Percentiles rank a stretch among this genome's conserved stretches.
Evolutionary conservation across 2,113 vertebrate genomes (phyloP).

Genomic region (Rhegmatorhina hoffmannsi): DNA sequence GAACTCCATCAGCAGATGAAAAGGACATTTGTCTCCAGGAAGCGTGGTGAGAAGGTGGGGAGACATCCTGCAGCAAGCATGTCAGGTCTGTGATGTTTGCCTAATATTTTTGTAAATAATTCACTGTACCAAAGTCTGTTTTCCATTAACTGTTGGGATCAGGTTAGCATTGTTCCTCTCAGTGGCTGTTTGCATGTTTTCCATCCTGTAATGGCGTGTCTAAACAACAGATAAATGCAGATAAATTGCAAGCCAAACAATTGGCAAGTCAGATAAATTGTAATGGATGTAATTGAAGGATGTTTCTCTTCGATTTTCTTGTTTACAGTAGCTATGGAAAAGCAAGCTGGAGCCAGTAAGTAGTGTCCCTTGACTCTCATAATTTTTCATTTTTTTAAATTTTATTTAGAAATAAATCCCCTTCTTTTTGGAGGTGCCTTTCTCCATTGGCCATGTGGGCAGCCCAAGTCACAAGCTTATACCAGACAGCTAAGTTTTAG

Average conservation of each 20-base stretch:
- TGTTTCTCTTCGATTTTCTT: neutral
- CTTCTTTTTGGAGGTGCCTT: neutral
- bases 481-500: neutral
- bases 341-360: neutral
- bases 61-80: neutral
- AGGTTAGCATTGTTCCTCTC: neutral
- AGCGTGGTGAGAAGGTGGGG: accelerated
- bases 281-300: neutral
- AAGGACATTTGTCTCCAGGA: neutral
- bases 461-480: neutral
- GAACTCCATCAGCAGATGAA: neutral
- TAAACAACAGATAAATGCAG: neutral
- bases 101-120: neutral
- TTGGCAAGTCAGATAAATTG: neutral
- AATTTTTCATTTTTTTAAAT: neutral
- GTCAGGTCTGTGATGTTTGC: neutral
- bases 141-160: neutral
- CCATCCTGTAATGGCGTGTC: neutral
- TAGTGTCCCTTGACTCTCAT: neutral
- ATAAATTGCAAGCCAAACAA: neutral
- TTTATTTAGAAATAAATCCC: neutral
- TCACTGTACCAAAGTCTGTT: neutral
- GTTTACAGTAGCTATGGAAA: neutral
- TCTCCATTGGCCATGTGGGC: neutral
- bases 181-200: neutral